These are phyloP conservation scores for Meloidogyne hapla DNA, from an alignment of 1,140 invertebrate genomes.

Conservation along the genomic window DNA sequence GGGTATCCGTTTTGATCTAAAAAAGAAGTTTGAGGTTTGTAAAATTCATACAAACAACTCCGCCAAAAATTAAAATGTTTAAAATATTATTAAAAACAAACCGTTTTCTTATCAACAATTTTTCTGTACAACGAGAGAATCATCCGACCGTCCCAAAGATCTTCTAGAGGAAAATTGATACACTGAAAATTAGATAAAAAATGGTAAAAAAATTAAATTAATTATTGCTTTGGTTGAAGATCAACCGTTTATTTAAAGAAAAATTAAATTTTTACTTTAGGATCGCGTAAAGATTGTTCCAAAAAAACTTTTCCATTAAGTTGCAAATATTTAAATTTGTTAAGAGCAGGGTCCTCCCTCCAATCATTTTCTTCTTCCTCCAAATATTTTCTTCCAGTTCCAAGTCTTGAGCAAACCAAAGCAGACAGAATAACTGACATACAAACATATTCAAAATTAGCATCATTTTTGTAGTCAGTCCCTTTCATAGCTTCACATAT, in stretches of 20 bases:
- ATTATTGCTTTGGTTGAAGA: too few species aligned
- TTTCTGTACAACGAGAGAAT: constrained; percentile 47
- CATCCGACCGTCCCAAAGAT: constrained; percentile 52
- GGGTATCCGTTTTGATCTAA: too few species aligned
- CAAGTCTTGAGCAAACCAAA: constrained; percentile 45
- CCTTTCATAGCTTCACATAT: constrained; percentile 34
- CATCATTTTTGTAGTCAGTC: constrained; percentile 26
- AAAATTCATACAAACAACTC: too few species aligned
- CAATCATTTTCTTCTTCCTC: constrained; percentile 27
- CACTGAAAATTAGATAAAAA: constrained; percentile 52
- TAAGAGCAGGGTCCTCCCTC: constrained; percentile 35
- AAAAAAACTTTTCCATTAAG: neutral
- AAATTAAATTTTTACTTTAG: constrained; percentile 28
- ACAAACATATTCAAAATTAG: constrained; percentile 52
- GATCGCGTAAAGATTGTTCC: neutral
- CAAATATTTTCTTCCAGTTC: constrained; percentile 43
- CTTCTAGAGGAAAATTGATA: constrained; percentile 47
- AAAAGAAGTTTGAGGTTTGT: too few species aligned
- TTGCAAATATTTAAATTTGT: constrained; percentile 12
- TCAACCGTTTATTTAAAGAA: neutral
- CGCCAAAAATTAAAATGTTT: neutral
- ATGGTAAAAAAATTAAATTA: too few species aligned
- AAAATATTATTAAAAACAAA: neutral
- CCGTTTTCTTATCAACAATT: constrained; percentile 21
- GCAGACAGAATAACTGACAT: constrained; percentile 55